These are phyloP conservation scores for Nephrotoma guestfalica DNA, from an alignment of 2,888 invertebrate genomes.

Conservation along the genomic window DNA sequence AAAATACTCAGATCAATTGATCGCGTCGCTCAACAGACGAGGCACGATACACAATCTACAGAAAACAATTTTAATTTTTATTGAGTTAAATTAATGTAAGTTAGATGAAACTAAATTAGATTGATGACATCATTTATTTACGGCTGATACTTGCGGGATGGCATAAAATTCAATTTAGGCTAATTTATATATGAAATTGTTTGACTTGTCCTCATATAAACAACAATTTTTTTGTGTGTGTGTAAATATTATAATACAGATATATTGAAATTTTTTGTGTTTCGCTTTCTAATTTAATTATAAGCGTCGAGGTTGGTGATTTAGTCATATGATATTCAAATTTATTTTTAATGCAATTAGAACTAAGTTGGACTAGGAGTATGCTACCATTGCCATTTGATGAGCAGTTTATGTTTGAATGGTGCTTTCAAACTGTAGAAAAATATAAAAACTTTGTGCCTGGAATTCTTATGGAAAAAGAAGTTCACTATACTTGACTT, in stretches of 20 bases:
- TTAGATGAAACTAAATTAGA: constrained; percentile 7
- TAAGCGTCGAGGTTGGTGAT: background rate
- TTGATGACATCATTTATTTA: constrained; percentile 16
- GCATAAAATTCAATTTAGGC: constrained; percentile 17
- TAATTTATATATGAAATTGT: constrained; percentile 16
- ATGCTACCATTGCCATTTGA: no score
- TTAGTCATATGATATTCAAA: background rate
- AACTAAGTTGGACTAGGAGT: no score
- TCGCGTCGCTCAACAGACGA: background rate
- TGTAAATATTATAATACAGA: background rate
- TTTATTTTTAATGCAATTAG: no score
- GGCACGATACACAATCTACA: background rate
- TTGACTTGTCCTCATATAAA: constrained; percentile 11
- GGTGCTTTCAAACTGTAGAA: no score
- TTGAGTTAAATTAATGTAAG: constrained; percentile 1
- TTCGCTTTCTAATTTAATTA: background rate
- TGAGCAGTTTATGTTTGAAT: no score
- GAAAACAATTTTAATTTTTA: background rate
- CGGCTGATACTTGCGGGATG: constrained; percentile 11
- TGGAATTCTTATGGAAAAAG: no score
- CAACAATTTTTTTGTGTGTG: background rate
- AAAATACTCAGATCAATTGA: background rate
- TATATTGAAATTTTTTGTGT: background rate
- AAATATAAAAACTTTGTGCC: no score
- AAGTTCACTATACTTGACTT: no score